Evolutionary conservation across 1,140 invertebrate genomes (phyloP).

Genomic region (Druon quercuslanigerum): DNA sequence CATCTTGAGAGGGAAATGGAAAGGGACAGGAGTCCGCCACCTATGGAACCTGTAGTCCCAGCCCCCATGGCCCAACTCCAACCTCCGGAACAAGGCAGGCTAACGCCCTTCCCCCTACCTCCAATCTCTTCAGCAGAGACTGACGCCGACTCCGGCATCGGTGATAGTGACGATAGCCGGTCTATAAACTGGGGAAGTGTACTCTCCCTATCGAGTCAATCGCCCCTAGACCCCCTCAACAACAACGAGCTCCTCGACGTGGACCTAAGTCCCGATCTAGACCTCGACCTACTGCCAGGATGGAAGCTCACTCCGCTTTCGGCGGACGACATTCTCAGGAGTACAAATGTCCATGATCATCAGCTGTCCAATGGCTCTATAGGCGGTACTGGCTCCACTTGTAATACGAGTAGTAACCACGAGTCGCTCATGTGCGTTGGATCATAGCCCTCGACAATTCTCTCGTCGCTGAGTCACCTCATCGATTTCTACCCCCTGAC

Average conservation of each 20-base stretch:
- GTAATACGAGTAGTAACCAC: slow-evolving; percentile 64
- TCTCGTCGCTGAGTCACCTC: slow-evolving; percentile 71
- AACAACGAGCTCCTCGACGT: slow-evolving; percentile 83
- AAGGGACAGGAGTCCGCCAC: slow-evolving; percentile 78
- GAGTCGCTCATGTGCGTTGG: slow-evolving; percentile 74
- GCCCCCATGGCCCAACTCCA: slow-evolving; percentile 72
- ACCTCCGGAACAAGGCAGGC: slow-evolving; percentile 76
- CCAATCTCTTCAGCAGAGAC: slow-evolving; percentile 75
- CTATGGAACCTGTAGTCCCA: slow-evolving; percentile 67
- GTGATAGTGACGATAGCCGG: slow-evolving; percentile 84
- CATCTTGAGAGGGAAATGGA: slow-evolving; percentile 94
- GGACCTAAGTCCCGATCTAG: slow-evolving; percentile 76
- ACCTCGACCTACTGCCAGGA: slow-evolving; percentile 79
- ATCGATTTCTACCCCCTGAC: slow-evolving; percentile 70
- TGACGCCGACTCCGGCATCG: slow-evolving; percentile 85
- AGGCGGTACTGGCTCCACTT: slow-evolving; percentile 51
- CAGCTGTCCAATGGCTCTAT: slow-evolving; percentile 48
- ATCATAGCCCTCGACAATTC: slow-evolving; percentile 72
- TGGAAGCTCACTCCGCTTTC: slow-evolving; percentile 81
- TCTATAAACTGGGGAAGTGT: slow-evolving; percentile 94
- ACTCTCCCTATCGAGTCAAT: slow-evolving; percentile 88
- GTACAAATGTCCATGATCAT: slow-evolving; percentile 62
- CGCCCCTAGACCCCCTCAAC: slow-evolving; percentile 88
- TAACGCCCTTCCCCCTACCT: slow-evolving; percentile 79
- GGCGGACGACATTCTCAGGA: slow-evolving; percentile 82